Evolutionary conservation across 2,797 vertebrate species (phyloP).

Genomic region (Hippopotamyrus pictus): DNA sequence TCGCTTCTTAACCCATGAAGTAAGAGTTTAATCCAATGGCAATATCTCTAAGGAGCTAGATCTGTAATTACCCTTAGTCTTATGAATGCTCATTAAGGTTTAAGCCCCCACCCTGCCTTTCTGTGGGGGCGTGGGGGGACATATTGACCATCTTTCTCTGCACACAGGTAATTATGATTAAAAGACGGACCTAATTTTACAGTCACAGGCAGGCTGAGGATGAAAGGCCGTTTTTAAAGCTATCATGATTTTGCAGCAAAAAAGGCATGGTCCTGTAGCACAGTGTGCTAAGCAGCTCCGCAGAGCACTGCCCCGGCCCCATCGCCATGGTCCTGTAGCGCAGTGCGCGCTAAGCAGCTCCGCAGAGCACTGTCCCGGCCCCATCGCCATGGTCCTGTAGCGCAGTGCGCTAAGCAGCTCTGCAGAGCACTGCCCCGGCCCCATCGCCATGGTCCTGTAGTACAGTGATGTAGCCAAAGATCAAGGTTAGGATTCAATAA

Average conservation of each 20-base stretch:
- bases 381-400: background rate
- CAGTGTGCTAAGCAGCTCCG: background rate
- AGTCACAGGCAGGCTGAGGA: background rate
- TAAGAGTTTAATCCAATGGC: background rate
- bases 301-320: background rate
- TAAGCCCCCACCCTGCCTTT: background rate
- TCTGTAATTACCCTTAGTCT: background rate
- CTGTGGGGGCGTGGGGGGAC: background rate
- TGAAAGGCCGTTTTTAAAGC: background rate
- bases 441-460: background rate
- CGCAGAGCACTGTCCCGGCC: background rate
- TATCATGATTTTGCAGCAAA: background rate
- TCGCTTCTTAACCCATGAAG: background rate
- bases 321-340: background rate
- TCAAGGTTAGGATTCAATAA: background rate
- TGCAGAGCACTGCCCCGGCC: too few relatives aligned
- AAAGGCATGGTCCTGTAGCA: background rate
- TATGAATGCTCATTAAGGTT: background rate
- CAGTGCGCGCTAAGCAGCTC: background rate
- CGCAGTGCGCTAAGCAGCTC: background rate
- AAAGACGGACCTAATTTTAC: background rate
- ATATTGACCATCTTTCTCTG: background rate
- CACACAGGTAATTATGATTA: background rate
- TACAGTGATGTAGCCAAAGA: background rate
- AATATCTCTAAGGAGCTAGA: background rate